Evolutionary conservation across 2,113 vertebrate genomes (phyloP), one percentile per base, ranked within the genome.

Genomic region (Anarhynchus alexandrinus): DNA sequence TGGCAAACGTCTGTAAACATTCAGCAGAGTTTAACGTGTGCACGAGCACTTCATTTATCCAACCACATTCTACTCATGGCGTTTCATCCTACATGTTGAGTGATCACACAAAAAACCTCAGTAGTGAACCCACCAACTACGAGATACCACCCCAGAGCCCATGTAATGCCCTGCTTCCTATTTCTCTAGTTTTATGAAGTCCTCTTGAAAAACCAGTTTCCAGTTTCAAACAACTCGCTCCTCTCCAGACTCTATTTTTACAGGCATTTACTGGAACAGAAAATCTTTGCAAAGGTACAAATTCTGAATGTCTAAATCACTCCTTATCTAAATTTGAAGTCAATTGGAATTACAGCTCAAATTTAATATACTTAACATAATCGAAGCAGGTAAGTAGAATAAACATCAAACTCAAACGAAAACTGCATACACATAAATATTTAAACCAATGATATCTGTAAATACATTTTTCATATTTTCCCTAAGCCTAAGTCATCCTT

Each of bases 371-470:
- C 19, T 78, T 94, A 65, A 43, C 14, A 45, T 87, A 88, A 81
- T 78, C 15, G 0, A 3, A 88, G 67, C 52, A 90, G 67, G 34
- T 83, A 94, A 57, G 49, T 7, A 70, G 45, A 87, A 91, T 77
- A 93, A 96, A 85, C 49, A 94, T 38, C 36, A 32, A 57, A 80
- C 42, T 70, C 26, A 74, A 88, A 77, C 1, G 0, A 88, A 93
- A 94, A 80, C 62, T 59, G 25, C 74, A 74, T 67, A 40, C 64
- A 90, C 30, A 66, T 66, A 80, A 95, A 94, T 91, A 88, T 90
- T 95, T 91, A 95, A 95, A 91, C 15, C 45, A 88, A 51, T 40
- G 20, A 66, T 55, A 87, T 51, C 40, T 94, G 62, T 77, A 96
- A 93, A 95, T 32, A 73, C 4, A 19, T 77, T 93, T 95, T 86